Base-by-base conservation (phyloP, 1,140 invertebrate genomes). In the Cheumatopsyche charites region DNA sequence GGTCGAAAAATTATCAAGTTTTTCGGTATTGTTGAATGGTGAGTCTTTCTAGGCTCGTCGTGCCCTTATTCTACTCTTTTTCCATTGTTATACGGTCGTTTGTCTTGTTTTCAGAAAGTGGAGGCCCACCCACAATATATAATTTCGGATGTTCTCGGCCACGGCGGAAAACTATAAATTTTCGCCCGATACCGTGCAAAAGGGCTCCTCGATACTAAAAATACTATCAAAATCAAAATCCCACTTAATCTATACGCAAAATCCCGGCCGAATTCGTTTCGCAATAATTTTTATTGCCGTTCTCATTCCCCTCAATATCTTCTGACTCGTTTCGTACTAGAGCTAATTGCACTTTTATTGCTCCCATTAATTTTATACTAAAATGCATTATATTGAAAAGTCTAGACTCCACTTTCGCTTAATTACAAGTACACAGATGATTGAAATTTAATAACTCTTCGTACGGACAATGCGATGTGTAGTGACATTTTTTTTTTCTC, bases 41-140 rank as follows among this genome's bases (percentile, higher is more conserved):
- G 9, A 36, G 29, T 36, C 29, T 36, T 36, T 36, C 29, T 36
- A 36, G 29, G 29, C 29, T 58, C 23, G 7, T 58, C 7, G 21
- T 17, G 17, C 21, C 55, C 11, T 58, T 58, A 12, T 58, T 55
- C 49, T 23, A 25, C 23, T 23, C 55, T 58, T 58, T 58, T 58
- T 19, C 55, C 17, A 21, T 47, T 58, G 23, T 58, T 58, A 19
- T 17, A 25, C 55, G 13, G 55, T 19, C 55, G 23, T 58, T 58
- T 58, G 55, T 58, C 55, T 58, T 58, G 55, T 58, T 58, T 58
- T 58, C 55, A 58, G 23, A 58, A 58, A 25, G 55, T 58, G 23
- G 55, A 23, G 15, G 47, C 55, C 55, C 55, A 7, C 23, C 23
- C 21, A 26, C 55, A 19, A 26, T 58, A 36, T 36, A 58, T 58